Percentiles rank a stretch among this genome's conserved stretches.
These are phyloP conservation scores for Coecobrya sp. DNA, from an alignment of 2,888 invertebrate genomes.

Conservation along the genomic window DNA sequence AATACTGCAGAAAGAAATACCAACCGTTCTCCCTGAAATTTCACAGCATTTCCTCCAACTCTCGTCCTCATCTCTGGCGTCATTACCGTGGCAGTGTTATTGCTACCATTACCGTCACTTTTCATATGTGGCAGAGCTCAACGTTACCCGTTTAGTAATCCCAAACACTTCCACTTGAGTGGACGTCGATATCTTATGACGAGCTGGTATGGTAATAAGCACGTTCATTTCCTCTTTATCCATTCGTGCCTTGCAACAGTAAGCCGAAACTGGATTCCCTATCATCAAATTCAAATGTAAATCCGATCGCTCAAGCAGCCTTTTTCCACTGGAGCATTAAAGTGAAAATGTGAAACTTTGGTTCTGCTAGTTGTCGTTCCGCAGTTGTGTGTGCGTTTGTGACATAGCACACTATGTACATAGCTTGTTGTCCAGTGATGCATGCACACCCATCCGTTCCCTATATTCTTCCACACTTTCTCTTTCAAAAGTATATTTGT, in stretches of 20 bases:
- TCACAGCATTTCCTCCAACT: not conserved
- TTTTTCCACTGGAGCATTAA: constrained; percentile 15
- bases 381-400: too few relatives aligned
- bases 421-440: too few relatives aligned
- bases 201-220: not conserved
- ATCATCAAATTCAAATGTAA: constrained; percentile 28
- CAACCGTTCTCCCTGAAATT: not conserved
- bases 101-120: not conserved
- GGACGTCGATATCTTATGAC: constrained; percentile 22
- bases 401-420: too few relatives aligned
- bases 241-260: not conserved
- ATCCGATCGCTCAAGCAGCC: constrained; percentile 26
- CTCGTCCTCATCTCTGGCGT: not conserved
- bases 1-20: not conserved
- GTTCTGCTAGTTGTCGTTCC: not conserved
- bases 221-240: not conserved
- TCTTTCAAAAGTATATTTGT: too few relatives aligned
- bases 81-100: constrained; percentile 2
- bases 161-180: constrained; percentile 29
- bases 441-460: too few relatives aligned
- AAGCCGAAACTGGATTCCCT: not conserved
- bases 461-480: too few relatives aligned
- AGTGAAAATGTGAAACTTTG: not conserved
- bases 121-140: not conserved
- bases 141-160: not conserved